phyloP scores from a whole-genome alignment of 2,797 vertebrate species.

The Valencia hispanica region DNA sequence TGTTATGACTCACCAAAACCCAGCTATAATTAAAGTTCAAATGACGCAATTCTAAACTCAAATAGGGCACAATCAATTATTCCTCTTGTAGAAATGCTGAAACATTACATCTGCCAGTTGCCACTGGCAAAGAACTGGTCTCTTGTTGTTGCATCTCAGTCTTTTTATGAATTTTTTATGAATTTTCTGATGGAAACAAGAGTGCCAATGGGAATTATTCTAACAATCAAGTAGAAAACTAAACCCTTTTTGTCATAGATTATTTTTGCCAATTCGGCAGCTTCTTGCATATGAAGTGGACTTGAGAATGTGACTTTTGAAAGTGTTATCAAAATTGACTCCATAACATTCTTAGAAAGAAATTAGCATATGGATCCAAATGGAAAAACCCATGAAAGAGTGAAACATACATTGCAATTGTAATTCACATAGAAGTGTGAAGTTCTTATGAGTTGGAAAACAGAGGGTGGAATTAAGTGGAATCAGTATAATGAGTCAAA shows the following conservation, averaged over 20 bases:
- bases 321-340: not conserved
- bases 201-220: not conserved
- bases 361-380: too few species aligned
- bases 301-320: not conserved
- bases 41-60: not conserved
- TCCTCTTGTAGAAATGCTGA: not conserved
- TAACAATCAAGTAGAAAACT: not conserved
- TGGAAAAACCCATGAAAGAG: not conserved
- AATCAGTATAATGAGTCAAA: not conserved
- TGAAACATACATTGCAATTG: not conserved
- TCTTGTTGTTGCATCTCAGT: not conserved
- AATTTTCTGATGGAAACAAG: not conserved
- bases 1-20: not conserved
- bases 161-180: not conserved
- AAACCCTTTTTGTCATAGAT: not conserved
- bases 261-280: not conserved
- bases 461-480: not conserved
- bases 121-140: not conserved
- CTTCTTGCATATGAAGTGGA: not conserved
- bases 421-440: not conserved
- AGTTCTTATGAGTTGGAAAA: not conserved
- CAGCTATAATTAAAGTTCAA: not conserved
- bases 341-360: too few species aligned
- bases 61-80: not conserved
- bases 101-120: not conserved